These are phyloP conservation scores for Aurelia aurita complex sp. Pacific DNA, from an alignment of 30 jellyfish, hydroid and myxozoan species.

Conservation along the genomic window DNA sequence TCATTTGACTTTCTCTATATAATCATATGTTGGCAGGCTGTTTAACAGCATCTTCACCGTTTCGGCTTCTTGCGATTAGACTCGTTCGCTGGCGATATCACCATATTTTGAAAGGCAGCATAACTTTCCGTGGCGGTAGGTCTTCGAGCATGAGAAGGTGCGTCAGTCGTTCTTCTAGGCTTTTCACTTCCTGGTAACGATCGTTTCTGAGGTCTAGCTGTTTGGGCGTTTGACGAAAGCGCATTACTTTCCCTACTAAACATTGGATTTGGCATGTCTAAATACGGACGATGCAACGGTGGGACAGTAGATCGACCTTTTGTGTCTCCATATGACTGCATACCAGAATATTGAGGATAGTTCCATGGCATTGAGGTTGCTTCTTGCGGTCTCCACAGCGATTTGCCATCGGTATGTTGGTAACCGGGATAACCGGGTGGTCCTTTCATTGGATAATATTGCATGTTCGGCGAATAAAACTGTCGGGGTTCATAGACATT, in stretches of 20 bases:
- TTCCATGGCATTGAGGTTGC: conserved; percentile 27
- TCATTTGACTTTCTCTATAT: too few species aligned
- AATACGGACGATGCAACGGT: conserved; percentile 30
- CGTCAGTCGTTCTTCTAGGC: conserved; percentile 11
- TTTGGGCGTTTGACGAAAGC: not conserved
- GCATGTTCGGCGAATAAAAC: conserved; percentile 25
- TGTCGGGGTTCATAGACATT: conserved; percentile 15
- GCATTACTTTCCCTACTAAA: not conserved
- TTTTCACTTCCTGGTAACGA: not conserved
- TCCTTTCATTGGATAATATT: conserved; percentile 9
- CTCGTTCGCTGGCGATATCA: conserved; percentile 30
- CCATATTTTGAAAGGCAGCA: conserved; percentile 79
- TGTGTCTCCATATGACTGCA: conserved; percentile 17
- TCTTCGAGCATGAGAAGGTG: conserved; percentile 8
- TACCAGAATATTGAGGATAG: conserved; percentile 20
- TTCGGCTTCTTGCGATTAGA: conserved; percentile 16
- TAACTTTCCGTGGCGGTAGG: conserved; percentile 55
- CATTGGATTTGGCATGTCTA: not conserved
- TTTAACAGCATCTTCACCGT: not conserved
- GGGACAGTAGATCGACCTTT: conserved; percentile 1
- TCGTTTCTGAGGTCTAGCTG: conserved; percentile 3
- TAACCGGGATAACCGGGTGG: conserved; percentile 55
- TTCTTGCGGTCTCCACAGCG: conserved; percentile 58
- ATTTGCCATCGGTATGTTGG: conserved; percentile 2
- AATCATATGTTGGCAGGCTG: not conserved